phyloP scores from a whole-genome alignment of 2,888 invertebrate genomes.

The Apeira syringaria region DNA sequence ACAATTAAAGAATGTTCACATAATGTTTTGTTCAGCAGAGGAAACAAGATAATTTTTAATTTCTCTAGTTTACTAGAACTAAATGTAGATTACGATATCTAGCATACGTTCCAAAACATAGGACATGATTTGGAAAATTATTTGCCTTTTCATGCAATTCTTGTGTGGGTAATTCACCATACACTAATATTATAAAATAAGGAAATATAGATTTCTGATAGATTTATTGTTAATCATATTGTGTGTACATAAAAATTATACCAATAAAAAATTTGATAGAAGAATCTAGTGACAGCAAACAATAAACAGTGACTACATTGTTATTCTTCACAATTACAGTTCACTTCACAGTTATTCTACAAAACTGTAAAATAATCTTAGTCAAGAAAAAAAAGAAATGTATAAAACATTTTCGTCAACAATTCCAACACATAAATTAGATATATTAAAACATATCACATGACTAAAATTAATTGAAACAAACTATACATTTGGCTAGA shows the following conservation, averaged over 20 bases:
- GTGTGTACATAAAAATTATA: constrained; percentile 36
- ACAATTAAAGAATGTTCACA: no score
- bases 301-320: constrained; percentile 48
- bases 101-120: no score
- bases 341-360: constrained; percentile 72
- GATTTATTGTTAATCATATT: constrained; percentile 32
- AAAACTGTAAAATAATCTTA: constrained; percentile 64
- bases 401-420: constrained; percentile 66
- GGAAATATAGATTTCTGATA: constrained; percentile 24
- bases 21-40: no score
- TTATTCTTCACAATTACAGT: constrained; percentile 78
- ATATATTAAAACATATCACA: constrained; percentile 78
- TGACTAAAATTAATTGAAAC: constrained; percentile 74
- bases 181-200: constrained; percentile 10
- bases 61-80: no score
- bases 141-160: no score
- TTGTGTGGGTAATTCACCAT: no score
- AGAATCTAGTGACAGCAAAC: constrained; percentile 29
- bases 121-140: no score
- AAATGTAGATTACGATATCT: no score
- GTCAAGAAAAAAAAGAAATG: constrained; percentile 67
- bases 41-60: no score
- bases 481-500: constrained; percentile 81
- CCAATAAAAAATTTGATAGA: constrained; percentile 32
- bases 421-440: constrained; percentile 79